Conservation (phyloP, 64 coral and sea anemone species). For the Pocillopora damicornis region DNA sequence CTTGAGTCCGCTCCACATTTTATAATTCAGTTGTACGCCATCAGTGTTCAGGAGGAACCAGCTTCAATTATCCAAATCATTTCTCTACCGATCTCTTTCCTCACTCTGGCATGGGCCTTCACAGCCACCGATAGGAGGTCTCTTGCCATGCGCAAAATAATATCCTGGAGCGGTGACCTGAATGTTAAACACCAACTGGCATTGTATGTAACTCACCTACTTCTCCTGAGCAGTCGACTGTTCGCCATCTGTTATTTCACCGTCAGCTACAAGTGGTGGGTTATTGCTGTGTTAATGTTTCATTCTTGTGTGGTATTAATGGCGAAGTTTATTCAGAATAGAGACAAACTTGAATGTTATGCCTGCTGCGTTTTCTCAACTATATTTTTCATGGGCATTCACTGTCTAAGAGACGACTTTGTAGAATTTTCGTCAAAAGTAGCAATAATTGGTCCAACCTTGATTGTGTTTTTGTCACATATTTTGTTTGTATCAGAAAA, state of each 20-base stretch:
- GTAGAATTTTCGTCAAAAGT: too few relatives aligned
- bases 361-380: background rate
- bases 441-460: too few relatives aligned
- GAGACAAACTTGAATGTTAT: background rate
- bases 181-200: background rate
- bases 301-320: background rate
- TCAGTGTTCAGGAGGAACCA: slow-evolving; percentile 46
- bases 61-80: slow-evolving; percentile 39
- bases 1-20: slow-evolving; percentile 39
- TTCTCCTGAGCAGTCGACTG: slow-evolving; percentile 17
- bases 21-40: slow-evolving; percentile 45
- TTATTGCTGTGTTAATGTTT: background rate
- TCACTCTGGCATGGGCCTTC: background rate
- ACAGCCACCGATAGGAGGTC: background rate
- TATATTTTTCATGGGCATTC: background rate
- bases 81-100: slow-evolving; percentile 27
- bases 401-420: background rate
- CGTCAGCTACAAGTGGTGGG: background rate
- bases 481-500: slow-evolving; percentile 11
- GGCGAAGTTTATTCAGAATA: too few relatives aligned
- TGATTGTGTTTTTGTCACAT: background rate
- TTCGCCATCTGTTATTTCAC: background rate
- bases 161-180: too few relatives aligned
- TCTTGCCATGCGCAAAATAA: too few relatives aligned
- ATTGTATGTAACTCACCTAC: background rate